Percentiles rank a stretch among this genome's conserved stretches.
These are phyloP conservation scores for Chunga burmeisteri DNA, from an alignment of 2,113 vertebrate genomes.

Conservation along the genomic window DNA sequence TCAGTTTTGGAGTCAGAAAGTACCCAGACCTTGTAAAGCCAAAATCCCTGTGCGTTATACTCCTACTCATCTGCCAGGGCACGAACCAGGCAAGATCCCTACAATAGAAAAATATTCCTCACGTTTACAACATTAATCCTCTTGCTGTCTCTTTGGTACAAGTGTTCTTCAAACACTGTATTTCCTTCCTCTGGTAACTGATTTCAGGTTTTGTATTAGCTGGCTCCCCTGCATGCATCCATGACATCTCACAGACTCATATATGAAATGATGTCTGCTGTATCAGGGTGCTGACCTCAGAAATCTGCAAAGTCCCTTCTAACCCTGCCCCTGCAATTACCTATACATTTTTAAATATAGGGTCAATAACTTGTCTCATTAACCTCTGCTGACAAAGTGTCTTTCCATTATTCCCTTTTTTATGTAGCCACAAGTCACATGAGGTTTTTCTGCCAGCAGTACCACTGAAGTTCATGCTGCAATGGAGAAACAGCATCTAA, in stretches of 20 bases:
- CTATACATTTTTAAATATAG: background rate
- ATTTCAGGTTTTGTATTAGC: background rate
- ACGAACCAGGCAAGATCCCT: background rate
- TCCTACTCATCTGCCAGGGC: background rate
- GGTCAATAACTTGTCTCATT: background rate
- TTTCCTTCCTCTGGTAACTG: background rate
- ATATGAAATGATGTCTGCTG: rapidly evolving
- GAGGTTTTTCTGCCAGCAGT: background rate
- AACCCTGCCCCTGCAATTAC: background rate
- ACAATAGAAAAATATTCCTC: background rate
- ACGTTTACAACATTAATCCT: background rate
- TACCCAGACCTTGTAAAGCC: background rate
- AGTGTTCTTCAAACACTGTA: background rate
- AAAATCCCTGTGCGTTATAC: background rate
- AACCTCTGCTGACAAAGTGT: background rate
- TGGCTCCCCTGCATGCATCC: background rate
- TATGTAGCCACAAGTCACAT: background rate
- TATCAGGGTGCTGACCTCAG: background rate
- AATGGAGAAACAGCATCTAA: background rate
- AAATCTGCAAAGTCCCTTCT: background rate
- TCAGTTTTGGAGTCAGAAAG: background rate
- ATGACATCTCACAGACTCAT: background rate
- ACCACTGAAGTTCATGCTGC: background rate
- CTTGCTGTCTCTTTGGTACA: rapidly evolving
- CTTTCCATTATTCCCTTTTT: background rate